Conservation (phyloP, 2,888 invertebrate genomes). For the Xestia sexstrigata region DNA sequence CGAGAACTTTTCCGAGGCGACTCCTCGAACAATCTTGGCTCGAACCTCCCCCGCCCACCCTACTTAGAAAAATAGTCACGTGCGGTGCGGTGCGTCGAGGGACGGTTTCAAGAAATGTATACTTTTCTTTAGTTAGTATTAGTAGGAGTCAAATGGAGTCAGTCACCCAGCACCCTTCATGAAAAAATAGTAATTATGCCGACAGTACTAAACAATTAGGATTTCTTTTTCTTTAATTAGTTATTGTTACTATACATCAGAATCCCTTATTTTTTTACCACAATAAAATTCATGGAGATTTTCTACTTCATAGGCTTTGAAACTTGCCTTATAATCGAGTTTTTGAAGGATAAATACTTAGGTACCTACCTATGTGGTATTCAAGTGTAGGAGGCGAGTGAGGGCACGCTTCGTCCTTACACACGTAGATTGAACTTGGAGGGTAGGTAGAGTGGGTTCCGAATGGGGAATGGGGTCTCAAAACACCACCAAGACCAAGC, state of each 20-base stretch:
- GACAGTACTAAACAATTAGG: neutral
- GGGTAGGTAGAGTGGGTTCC: conserved; percentile 66
- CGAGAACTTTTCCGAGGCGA: conserved; percentile 48
- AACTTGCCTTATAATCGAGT: conserved; percentile 5
- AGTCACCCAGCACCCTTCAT: neutral
- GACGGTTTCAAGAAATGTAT: conserved; percentile 14
- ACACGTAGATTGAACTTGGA: conserved; percentile 65
- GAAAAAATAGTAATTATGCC: neutral
- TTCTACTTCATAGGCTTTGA: conserved; percentile 4
- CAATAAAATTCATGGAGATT: neutral
- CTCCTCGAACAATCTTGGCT: conserved; percentile 50
- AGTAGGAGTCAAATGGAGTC: neutral
- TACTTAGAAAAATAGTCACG: conserved; percentile 57
- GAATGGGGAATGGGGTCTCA: conserved; percentile 67
- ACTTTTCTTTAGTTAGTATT: neutral
- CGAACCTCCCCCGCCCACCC: conserved; percentile 59
- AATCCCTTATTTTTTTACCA: neutral
- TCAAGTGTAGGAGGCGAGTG: conserved; percentile 61
- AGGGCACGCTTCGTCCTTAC: conserved; percentile 65
- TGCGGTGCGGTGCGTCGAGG: conserved; percentile 18
- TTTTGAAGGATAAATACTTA: conserved; percentile 40
- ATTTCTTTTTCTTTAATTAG: neutral
- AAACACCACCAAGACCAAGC: conserved; percentile 58
- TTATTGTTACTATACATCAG: neutral
- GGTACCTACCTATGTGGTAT: conserved; percentile 44